Percentiles rank a stretch among this genome's conserved stretches.
These are phyloP conservation scores for Mechanitis mazaeus DNA, from an alignment of 2,888 invertebrate genomes.

Conservation along the genomic window DNA sequence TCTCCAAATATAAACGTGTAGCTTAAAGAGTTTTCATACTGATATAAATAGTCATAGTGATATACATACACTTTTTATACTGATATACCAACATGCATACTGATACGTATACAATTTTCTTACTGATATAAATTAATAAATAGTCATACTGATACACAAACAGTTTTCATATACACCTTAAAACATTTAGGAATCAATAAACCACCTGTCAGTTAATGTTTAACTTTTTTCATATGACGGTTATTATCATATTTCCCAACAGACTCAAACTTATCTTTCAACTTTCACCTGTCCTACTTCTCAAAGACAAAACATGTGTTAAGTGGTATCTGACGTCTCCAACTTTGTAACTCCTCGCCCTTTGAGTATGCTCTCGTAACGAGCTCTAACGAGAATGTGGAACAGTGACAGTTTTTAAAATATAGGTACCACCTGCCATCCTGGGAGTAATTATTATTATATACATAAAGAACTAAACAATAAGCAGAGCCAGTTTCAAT, in stretches of 20 bases:
- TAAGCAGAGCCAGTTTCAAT: too few relatives aligned
- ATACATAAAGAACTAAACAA: too few relatives aligned
- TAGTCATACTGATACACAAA: too few relatives aligned
- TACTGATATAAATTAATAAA: too few relatives aligned
- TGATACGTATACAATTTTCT: too few relatives aligned
- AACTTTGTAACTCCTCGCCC: slow-evolving; percentile 20
- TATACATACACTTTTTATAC: too few relatives aligned
- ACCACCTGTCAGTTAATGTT: slow-evolving; percentile 3
- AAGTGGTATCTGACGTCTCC: slow-evolving; percentile 28
- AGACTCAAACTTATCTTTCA: slow-evolving; percentile 23
- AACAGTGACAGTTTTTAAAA: slow-evolving; percentile 10
- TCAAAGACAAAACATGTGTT: slow-evolving; percentile 27
- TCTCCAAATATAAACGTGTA: too few relatives aligned
- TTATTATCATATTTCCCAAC: slow-evolving; percentile 18
- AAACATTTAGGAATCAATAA: background rate
- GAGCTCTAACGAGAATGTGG: slow-evolving; percentile 16
- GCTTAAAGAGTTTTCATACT: too few relatives aligned
- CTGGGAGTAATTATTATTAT: too few relatives aligned
- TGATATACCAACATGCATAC: too few relatives aligned
- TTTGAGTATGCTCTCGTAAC: slow-evolving; percentile 16
- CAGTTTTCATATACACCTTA: background rate
- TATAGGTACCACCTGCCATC: background rate
- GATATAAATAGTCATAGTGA: too few relatives aligned
- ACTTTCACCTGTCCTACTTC: slow-evolving; percentile 24
- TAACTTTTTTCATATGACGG: slow-evolving; percentile 3